Base-by-base conservation (phyloP, 2,113 vertebrate genomes). In the Bos indicus region DNA sequence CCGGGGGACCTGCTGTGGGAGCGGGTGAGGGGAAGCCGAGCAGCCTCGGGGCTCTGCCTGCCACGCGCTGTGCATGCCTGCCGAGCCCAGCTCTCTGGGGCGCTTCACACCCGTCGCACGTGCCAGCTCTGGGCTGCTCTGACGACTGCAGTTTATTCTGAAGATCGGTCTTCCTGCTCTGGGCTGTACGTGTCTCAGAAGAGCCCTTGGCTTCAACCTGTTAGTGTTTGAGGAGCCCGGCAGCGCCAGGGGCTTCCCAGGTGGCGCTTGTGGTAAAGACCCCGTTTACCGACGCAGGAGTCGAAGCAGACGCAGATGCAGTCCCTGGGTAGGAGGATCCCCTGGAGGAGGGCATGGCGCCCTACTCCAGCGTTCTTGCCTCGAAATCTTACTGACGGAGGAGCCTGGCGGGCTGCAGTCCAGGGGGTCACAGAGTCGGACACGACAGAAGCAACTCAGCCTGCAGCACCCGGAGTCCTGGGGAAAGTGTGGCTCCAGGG, bases 231-330 rank as follows among this genome's bases (percentile, higher is more conserved):
- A 40, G 7, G 19, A 77, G 52, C 40, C 15, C 16, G 54, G 77
- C 19, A 19, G 56, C 3, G 3, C 64, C 54, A 6, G 67, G 71
- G 36, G 36, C 71, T 74, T 23, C 21, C 36, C 21, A 12, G 71
- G 71, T 8, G 36, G 71, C 11, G 0, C 36, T 43, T 0, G 2
- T 25, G 71, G 11, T 25, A 14, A 13, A 43, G 71, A 74, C 10
- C 21, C 36, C 1, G 0, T 21, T 8, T 3, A 13, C 2, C 67
- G 12, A 3, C 2, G 1, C n/a, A 23, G n/a, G 67, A 40, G 67
- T 23, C 10, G 2, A 0, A 40, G 36, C 19, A 40, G 36, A 23
- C 9, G 36, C 36, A 14, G 21, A 21, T 2, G 23, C n/a, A 14
- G 36, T 2, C 71, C 21, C 36, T 25, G 71, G 36, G 36, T 6